Evolutionary conservation across 2,888 invertebrate species (phyloP), one percentile per base, ranked within the genome.

Genomic region (Chaetoderma sp.): DNA sequence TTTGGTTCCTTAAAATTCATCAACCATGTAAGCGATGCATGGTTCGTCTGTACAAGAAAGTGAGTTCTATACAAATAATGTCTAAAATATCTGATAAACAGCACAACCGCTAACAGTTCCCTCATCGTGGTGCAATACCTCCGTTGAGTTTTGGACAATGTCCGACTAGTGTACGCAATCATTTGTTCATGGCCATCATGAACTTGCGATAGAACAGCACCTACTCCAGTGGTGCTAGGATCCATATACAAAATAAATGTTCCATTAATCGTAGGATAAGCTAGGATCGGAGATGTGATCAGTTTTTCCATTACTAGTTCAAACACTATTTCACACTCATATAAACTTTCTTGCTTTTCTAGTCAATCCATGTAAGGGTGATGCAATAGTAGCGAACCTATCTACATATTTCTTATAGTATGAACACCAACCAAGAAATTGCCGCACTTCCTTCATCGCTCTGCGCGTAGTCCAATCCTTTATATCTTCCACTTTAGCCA

Each of bases 321-420:
- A n/a, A n/a, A n/a, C n/a, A n/a, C n/a, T n/a, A n/a, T n/a, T n/a
- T n/a, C n/a, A n/a, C 58, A 30, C 72, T 71, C 72, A 72, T 3
- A 52, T 25, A 47, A 73, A 66, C 8, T 21, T 36, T 18, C 16
- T 8, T 1, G 33, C 42, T 36, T 63, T 60, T 39, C 64, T 60
- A 13, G 60, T 56, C 13, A 73, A 63, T 33, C 56, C 39, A 21
- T 67, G 63, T 4, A 76, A 47, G 10, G 71, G 74, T 18, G 50
- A 45, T 1, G 73, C 74, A 4, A 75, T 67, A 2, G 44, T 33
- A 2, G 75, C 45, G 62, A 70, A 78, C 5, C 36, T 33, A n/a
- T 47, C 32, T 0, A 78, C 54, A 59, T 67, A 78, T 33, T 52
- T 18, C 3, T 73, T 10, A 55, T 76, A 78, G 61, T 75, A 78